Conservation (phyloP, 2,797 vertebrate genomes). For the Limosa lapponica region DNA sequence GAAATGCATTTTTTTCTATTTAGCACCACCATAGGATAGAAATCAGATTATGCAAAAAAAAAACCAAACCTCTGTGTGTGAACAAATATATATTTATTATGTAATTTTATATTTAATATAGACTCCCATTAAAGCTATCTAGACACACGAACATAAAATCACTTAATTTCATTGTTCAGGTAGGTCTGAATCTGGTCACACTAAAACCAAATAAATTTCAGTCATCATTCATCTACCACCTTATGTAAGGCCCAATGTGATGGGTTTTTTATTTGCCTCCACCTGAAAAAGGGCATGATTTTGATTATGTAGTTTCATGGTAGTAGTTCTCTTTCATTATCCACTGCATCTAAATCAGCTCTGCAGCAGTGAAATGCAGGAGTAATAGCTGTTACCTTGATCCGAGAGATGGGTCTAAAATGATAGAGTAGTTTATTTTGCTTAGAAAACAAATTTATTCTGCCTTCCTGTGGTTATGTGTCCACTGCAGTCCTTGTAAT, state of each 20-base stretch:
- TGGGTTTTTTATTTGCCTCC: slow-evolving; percentile 13
- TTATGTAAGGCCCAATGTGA: neutral
- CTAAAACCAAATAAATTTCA: slow-evolving; percentile 13
- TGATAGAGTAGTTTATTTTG: slow-evolving; percentile 37
- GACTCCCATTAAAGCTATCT: neutral
- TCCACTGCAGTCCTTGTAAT: neutral
- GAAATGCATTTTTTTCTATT: slow-evolving; percentile 24
- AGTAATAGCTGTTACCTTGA: slow-evolving; percentile 52
- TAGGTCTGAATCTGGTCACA: neutral
- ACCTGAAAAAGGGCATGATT: slow-evolving; percentile 25
- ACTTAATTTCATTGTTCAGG: neutral
- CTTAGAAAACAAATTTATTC: slow-evolving; percentile 45
- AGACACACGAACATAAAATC: neutral
- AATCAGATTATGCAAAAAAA: slow-evolving; percentile 9
- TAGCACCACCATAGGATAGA: neutral
- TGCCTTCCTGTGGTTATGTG: neutral
- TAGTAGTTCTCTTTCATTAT: slow-evolving; percentile 51
- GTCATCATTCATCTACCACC: neutral
- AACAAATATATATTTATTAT: neutral
- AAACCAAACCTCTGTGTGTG: no score
- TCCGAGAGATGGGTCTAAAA: slow-evolving; percentile 37
- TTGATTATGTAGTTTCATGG: slow-evolving; percentile 34
- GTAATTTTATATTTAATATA: neutral
- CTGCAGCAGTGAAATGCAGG: neutral
- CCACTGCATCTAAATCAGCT: slow-evolving; percentile 47